Conservation (phyloP, 1,140 invertebrate genomes). For the Cotesia chilonis region DNA sequence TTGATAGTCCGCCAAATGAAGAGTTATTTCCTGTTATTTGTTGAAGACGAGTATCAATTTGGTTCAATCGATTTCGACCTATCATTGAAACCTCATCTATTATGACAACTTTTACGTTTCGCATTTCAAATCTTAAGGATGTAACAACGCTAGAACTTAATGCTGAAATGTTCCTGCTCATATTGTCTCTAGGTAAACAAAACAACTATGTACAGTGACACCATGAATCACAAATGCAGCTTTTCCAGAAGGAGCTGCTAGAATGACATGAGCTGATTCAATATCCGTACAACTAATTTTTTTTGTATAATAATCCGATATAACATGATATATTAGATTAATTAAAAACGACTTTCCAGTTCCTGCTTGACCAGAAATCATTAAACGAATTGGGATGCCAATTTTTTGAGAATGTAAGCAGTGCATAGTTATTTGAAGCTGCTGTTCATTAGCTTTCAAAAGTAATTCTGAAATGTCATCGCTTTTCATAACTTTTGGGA, state of each 20-base stretch:
- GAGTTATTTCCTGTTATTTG: slow-evolving; percentile 49
- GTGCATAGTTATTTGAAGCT: slow-evolving; percentile 29
- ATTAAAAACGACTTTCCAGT: slow-evolving; percentile 44
- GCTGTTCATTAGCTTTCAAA: slow-evolving; percentile 15
- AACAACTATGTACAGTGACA: slow-evolving; percentile 52
- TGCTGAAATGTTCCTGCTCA: slow-evolving; percentile 17
- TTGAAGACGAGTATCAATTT: slow-evolving; percentile 47
- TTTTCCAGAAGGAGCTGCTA: slow-evolving; percentile 53
- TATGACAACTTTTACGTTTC: slow-evolving; percentile 15
- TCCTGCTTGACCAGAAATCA: slow-evolving; percentile 43
- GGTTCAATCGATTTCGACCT: no score
- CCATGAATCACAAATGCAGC: slow-evolving; percentile 54
- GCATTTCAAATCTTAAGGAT: slow-evolving; percentile 40
- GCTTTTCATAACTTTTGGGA: neutral
- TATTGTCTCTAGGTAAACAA: slow-evolving; percentile 46
- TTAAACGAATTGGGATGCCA: slow-evolving; percentile 31
- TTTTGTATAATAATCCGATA: slow-evolving; percentile 41
- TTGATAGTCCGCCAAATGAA: slow-evolving; percentile 44
- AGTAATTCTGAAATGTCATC: slow-evolving; percentile 20
- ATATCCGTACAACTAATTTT: slow-evolving; percentile 28
- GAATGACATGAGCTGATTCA: slow-evolving; percentile 41
- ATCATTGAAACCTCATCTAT: no score
- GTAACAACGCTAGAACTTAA: slow-evolving; percentile 42
- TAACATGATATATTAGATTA: slow-evolving; percentile 35
- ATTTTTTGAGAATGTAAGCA: slow-evolving; percentile 20